Evolutionary conservation across 2,888 invertebrate genomes (phyloP).

Genomic region (Tuberolachnus salignus): DNA sequence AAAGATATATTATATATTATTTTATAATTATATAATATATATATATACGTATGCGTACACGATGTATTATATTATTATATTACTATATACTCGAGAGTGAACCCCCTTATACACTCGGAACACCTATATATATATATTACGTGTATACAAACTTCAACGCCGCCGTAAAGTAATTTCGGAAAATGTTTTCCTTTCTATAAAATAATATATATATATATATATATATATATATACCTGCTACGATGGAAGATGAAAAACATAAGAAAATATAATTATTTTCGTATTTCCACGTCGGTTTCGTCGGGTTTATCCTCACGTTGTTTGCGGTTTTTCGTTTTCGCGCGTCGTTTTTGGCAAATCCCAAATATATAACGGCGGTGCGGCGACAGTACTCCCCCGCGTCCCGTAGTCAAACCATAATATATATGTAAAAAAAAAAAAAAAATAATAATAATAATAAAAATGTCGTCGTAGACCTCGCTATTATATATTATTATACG

Average conservation of each 20-base stretch:
- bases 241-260: not conserved
- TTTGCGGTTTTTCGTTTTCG: constrained; percentile 26
- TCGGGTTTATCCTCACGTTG: constrained; percentile 9
- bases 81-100: too few species aligned
- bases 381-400: not conserved
- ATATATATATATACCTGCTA: too few species aligned
- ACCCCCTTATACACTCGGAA: too few species aligned
- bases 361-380: not conserved
- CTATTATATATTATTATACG: too few species aligned
- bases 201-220: too few species aligned
- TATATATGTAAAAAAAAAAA: not conserved
- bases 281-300: constrained; percentile 4
- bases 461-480: not conserved
- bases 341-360: constrained; percentile 27
- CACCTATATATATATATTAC: not conserved
- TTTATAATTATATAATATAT: too few species aligned
- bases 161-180: constrained; percentile 4
- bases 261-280: constrained; percentile 33
- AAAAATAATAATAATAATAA: too few species aligned
- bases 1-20: not conserved
- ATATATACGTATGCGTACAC: too few species aligned
- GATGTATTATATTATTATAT: too few species aligned
- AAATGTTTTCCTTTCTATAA: not conserved
- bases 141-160: not conserved
- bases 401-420: not conserved